Evolutionary conservation across 2,888 invertebrate species (phyloP).

Genomic region (Smittia aterrima): DNA sequence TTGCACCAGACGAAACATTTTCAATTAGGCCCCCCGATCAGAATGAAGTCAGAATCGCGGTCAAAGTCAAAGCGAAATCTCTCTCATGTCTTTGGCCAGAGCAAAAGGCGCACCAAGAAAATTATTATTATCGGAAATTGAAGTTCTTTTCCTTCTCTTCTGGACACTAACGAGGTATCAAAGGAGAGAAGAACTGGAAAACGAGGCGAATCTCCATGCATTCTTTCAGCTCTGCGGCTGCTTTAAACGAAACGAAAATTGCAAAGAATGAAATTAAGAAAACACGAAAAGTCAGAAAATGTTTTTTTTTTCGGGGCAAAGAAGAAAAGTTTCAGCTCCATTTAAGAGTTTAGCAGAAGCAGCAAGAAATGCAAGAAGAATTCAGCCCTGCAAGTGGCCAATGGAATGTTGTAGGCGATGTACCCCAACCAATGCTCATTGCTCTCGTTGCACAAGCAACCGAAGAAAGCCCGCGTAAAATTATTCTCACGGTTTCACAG

Average conservation of each 20-base stretch:
- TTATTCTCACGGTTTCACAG: slow-evolving; percentile 38
- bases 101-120: not conserved
- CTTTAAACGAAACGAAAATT: slow-evolving; percentile 20
- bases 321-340: slow-evolving; percentile 9
- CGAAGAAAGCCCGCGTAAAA: slow-evolving; percentile 36
- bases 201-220: not conserved
- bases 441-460: not conserved
- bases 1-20: not conserved
- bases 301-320: not conserved
- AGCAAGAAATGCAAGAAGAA: not conserved
- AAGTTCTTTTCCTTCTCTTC: slow-evolving; percentile 10
- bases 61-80: slow-evolving; percentile 20
- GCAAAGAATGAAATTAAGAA: slow-evolving; percentile 33
- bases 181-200: slow-evolving; percentile 16
- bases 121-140: slow-evolving; percentile 42
- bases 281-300: slow-evolving; percentile 32
- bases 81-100: slow-evolving; percentile 1
- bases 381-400: not conserved
- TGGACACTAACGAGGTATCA: slow-evolving; percentile 39
- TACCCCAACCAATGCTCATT: not conserved
- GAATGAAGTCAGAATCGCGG: slow-evolving; percentile 9
- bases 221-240: not conserved
- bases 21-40: not conserved
- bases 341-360: not conserved
- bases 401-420: slow-evolving; percentile 41